Conservation (phyloP, 2,888 invertebrate genomes). For the Philereme vetulata region DNA sequence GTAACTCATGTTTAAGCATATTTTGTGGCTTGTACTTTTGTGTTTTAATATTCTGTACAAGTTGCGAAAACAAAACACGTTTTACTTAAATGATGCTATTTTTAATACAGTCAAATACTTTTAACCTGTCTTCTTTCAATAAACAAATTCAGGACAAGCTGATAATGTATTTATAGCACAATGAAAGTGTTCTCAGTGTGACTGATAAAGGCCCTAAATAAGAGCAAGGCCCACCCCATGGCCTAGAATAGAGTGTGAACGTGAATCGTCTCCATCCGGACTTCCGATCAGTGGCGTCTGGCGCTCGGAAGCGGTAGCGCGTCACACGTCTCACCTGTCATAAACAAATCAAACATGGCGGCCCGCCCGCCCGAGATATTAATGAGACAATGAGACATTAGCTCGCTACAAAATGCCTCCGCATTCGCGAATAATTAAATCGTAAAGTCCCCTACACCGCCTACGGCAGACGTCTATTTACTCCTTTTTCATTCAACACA, state of each 20-base stretch:
- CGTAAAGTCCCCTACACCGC: conserved; percentile 83
- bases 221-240: conserved; percentile 11
- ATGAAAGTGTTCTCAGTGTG: neutral
- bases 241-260: conserved; percentile 10
- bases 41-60: too few relatives aligned
- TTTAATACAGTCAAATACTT: too few relatives aligned
- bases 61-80: too few relatives aligned
- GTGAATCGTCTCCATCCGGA: conserved; percentile 15
- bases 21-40: too few relatives aligned
- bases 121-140: too few relatives aligned
- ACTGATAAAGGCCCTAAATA: conserved; percentile 14
- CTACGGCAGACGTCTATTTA: conserved; percentile 80
- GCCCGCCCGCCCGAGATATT: conserved; percentile 80
- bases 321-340: conserved; percentile 66
- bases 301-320: conserved; percentile 38
- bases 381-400: conserved; percentile 84
- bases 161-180: too few relatives aligned
- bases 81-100: too few relatives aligned
- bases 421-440: conserved; percentile 84
- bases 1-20: too few relatives aligned
- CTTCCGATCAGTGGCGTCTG: conserved; percentile 18
- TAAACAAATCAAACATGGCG: conserved; percentile 84
- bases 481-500: conserved; percentile 84
- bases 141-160: too few relatives aligned
- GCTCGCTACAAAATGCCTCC: conserved; percentile 83